A percentile compares a stretch with the other conserved stretches of the same genome.
Conservation (phyloP, 1,140 invertebrate genomes). For the Drosophila kanapiae region DNA sequence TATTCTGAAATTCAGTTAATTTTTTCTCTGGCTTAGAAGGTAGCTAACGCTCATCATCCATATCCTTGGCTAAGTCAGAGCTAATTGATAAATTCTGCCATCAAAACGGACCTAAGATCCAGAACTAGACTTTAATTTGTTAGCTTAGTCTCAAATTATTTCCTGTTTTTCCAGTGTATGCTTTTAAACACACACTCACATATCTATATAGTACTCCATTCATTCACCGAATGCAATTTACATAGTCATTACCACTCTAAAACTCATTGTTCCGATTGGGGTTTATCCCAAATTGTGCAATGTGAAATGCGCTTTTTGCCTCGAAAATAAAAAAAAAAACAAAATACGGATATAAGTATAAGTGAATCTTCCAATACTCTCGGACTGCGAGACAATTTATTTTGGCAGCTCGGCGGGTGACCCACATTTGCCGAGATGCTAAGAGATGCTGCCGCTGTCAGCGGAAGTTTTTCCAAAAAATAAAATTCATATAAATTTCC, state of each 20-base stretch:
- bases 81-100: too few relatives aligned
- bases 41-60: not conserved
- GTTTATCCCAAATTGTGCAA: constrained; percentile 71
- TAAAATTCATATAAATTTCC: constrained; percentile 57
- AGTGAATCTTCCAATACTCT: constrained; percentile 32
- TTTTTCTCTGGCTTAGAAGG: not conserved
- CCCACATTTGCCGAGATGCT: constrained; percentile 32
- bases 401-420: constrained; percentile 66
- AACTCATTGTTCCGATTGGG: constrained; percentile 46
- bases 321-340: constrained; percentile 11
- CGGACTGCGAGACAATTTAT: constrained; percentile 64
- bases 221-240: constrained; percentile 26
- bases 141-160: not conserved
- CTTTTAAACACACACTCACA: not conserved
- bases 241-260: constrained; percentile 41
- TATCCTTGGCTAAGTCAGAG: not conserved
- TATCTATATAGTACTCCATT: not conserved
- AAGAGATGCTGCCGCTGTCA: constrained; percentile 31
- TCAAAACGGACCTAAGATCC: not conserved
- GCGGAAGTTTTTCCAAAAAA: constrained; percentile 75
- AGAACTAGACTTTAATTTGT: not conserved
- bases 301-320: constrained; percentile 42
- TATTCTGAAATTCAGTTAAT: not conserved
- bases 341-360: constrained; percentile 4
- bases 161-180: not conserved